Evolutionary conservation across 2,888 invertebrate species (phyloP).

Genomic region (Stramonita haemastoma): DNA sequence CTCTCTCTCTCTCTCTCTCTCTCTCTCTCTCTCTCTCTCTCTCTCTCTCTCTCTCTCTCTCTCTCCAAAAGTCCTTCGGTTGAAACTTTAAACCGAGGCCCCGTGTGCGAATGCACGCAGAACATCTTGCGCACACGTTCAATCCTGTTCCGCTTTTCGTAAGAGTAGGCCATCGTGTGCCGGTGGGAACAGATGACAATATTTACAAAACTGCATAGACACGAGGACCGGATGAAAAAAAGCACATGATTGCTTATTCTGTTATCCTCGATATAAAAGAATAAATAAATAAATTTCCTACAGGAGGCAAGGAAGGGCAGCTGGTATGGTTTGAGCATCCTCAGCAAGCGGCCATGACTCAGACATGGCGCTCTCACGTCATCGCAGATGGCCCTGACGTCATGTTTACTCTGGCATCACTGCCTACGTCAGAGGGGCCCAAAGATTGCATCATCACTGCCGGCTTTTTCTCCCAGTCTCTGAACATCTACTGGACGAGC

Average conservation of each 20-base stretch:
- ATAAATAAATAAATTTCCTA: neutral
- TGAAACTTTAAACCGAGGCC: too few species aligned
- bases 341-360: slow-evolving; percentile 45
- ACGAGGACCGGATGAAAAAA: too few species aligned
- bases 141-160: too few species aligned
- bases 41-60: neutral
- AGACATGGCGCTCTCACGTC: slow-evolving; percentile 59
- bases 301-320: slow-evolving; percentile 56
- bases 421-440: slow-evolving; percentile 54
- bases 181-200: too few species aligned
- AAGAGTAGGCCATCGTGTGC: too few species aligned
- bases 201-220: too few species aligned
- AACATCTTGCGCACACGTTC: too few species aligned
- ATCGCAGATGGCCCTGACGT: slow-evolving; percentile 61
- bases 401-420: slow-evolving; percentile 52
- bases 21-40: neutral
- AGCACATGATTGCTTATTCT: too few species aligned
- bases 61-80: too few species aligned
- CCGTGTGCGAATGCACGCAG: too few species aligned
- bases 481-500: slow-evolving; percentile 66
- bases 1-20: neutral
- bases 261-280: too few species aligned
- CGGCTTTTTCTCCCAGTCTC: slow-evolving; percentile 63
- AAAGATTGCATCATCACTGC: slow-evolving; percentile 61
- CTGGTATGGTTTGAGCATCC: slow-evolving; percentile 68